phyloP scores from a whole-genome alignment of 1,140 invertebrate genomes.

The Wiebesia pumilae region DNA sequence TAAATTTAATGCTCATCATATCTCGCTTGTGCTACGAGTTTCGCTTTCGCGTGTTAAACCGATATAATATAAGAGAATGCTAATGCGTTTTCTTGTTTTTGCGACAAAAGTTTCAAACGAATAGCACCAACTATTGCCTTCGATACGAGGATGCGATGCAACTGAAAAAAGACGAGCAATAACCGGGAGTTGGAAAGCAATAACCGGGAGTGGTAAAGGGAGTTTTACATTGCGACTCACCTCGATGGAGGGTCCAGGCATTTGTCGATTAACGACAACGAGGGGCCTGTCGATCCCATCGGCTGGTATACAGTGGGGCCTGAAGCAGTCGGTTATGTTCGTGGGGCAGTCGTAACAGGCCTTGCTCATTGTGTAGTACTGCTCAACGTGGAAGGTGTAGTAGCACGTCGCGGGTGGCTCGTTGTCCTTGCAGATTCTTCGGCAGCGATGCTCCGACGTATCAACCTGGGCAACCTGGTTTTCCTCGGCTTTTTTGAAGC shows the following conservation, averaged over 20 bases:
- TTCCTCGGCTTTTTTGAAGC: not conserved
- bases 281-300: constrained; percentile 86
- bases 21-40: no score
- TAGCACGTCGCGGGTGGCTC: constrained; percentile 79
- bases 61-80: no score
- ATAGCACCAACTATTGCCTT: no score
- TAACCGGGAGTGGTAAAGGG: not conserved
- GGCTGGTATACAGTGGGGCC: constrained; percentile 86
- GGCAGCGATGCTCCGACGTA: constrained; percentile 69
- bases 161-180: no score
- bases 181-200: not conserved
- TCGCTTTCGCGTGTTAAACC: no score
- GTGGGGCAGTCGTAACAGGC: constrained; percentile 90
- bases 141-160: no score
- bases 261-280: constrained; percentile 87
- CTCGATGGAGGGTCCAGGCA: constrained; percentile 90
- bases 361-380: constrained; percentile 89
- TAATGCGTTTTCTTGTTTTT: no score
- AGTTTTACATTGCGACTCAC: constrained; percentile 69
- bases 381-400: constrained; percentile 84
- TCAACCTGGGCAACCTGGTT: not conserved
- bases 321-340: constrained; percentile 84
- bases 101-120: not conserved
- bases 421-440: constrained; percentile 74
- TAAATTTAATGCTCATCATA: no score